phyloP scores from a whole-genome alignment of 2,113 vertebrate genomes.

The Halichoeres trimaculatus region DNA sequence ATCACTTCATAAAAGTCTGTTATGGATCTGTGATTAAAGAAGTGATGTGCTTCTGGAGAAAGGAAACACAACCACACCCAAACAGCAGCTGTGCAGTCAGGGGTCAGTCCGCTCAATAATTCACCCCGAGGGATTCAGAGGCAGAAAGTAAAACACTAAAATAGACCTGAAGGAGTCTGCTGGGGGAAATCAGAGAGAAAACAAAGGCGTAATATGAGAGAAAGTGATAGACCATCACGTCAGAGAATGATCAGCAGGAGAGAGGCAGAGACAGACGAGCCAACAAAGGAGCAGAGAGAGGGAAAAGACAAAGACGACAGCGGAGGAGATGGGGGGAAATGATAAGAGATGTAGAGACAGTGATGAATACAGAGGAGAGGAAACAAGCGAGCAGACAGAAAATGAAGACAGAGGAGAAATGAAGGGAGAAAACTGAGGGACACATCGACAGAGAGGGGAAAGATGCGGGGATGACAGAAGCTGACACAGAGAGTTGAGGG shows the following conservation, averaged over 20 bases:
- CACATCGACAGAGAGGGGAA: slow-evolving; percentile 2
- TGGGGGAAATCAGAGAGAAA: not conserved
- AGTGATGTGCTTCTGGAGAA: slow-evolving; percentile 2
- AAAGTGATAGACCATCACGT: not conserved
- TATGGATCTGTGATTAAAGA: not conserved
- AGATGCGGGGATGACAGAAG: slow-evolving; percentile 22
- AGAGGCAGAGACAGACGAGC: not conserved
- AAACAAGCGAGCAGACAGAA: slow-evolving; percentile 13
- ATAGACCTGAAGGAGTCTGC: slow-evolving; percentile 22
- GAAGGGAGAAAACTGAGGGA: slow-evolving; percentile 23
- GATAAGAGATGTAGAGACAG: slow-evolving; percentile 9
- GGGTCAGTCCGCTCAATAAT: slow-evolving; percentile 73
- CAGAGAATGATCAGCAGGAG: slow-evolving; percentile 3
- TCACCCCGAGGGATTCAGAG: slow-evolving; percentile 51
- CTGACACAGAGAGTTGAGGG: not conserved
- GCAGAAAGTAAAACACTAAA: slow-evolving; percentile 51
- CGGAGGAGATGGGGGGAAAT: not conserved
- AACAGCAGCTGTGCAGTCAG: slow-evolving; percentile 33
- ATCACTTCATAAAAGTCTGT: too few species aligned
- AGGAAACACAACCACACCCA: slow-evolving; percentile 25
- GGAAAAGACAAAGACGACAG: not conserved
- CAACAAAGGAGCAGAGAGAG: slow-evolving; percentile 19
- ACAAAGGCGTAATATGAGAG: not conserved
- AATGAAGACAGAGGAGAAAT: not conserved
- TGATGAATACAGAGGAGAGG: not conserved